phyloP scores from a whole-genome alignment of 2,888 invertebrate species.

The Chelonus formosanus region DNA sequence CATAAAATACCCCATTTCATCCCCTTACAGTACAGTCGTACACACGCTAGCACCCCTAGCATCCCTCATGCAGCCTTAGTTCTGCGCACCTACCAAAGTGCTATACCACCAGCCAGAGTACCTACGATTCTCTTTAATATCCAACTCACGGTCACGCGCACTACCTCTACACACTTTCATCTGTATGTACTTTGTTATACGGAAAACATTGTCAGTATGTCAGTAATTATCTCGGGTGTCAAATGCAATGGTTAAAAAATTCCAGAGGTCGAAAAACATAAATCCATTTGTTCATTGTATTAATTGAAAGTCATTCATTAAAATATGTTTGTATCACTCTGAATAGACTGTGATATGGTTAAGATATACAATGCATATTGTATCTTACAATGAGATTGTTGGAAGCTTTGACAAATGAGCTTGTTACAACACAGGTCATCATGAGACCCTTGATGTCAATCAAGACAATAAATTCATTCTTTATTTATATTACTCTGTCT shows the following conservation, averaged over 20 bases:
- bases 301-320: too few relatives aligned
- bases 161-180: not conserved
- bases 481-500: slow-evolving; percentile 5
- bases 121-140: slow-evolving; percentile 21
- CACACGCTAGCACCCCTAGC: slow-evolving; percentile 5
- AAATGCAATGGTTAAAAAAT: too few relatives aligned
- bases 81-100: slow-evolving; percentile 13
- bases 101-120: too few relatives aligned
- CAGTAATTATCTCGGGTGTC: not conserved
- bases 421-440: not conserved
- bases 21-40: not conserved
- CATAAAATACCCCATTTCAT: slow-evolving; percentile 8
- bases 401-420: not conserved
- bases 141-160: slow-evolving; percentile 19
- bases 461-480: slow-evolving; percentile 2
- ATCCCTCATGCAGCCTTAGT: slow-evolving; percentile 9
- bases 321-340: too few relatives aligned
- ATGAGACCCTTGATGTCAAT: slow-evolving; percentile 20
- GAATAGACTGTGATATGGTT: too few relatives aligned
- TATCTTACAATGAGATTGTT: not conserved
- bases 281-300: too few relatives aligned
- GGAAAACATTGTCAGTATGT: slow-evolving; percentile 5
- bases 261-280: too few relatives aligned
- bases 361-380: not conserved
- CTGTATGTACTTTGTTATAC: slow-evolving; percentile 12